Conservation (phyloP, 2,888 invertebrate genomes). For the Panopea generosa region DNA sequence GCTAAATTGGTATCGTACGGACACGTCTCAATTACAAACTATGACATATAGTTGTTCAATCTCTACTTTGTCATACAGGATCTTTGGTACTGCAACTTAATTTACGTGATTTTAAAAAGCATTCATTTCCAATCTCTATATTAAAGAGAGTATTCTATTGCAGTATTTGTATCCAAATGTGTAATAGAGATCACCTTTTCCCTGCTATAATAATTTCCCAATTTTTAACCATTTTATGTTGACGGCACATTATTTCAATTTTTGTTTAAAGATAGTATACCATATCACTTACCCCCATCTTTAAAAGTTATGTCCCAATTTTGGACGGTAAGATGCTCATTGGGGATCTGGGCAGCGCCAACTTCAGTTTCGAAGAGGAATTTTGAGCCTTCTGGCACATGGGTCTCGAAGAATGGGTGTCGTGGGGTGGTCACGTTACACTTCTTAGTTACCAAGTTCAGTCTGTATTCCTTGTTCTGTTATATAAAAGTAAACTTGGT, state of each 20-base stretch:
- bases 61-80: too few species aligned
- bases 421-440: constrained; percentile 67
- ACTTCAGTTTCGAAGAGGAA: constrained; percentile 66
- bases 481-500: neutral
- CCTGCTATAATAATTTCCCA: too few species aligned
- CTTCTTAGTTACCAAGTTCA: constrained; percentile 68
- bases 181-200: too few species aligned
- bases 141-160: too few species aligned
- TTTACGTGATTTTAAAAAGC: too few species aligned
- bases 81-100: too few species aligned
- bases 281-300: constrained; percentile 44
- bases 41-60: too few species aligned
- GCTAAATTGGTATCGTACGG: too few species aligned
- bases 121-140: too few species aligned
- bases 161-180: too few species aligned
- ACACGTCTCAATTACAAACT: too few species aligned
- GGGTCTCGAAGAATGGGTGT: constrained; percentile 66
- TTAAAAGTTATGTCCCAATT: constrained; percentile 64
- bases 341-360: constrained; percentile 69
- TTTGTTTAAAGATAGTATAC: neutral
- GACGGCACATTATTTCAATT: neutral
- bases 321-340: constrained; percentile 65
- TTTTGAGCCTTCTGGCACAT: constrained; percentile 65
- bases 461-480: constrained; percentile 71
- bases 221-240: too few species aligned